phyloP scores from a whole-genome alignment of 2,888 invertebrate species.

The Clunio marinus region DNA sequence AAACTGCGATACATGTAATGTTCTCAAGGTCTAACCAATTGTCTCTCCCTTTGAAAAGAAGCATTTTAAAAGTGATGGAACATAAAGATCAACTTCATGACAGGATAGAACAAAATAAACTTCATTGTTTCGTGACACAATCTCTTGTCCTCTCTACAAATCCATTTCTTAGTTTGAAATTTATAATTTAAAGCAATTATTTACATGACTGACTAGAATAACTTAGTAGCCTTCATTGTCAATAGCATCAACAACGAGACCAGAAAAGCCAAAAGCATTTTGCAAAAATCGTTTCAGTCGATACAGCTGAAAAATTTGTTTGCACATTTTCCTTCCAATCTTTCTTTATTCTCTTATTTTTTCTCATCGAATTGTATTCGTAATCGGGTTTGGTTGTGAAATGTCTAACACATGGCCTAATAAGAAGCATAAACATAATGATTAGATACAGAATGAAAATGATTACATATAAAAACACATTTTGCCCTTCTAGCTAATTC shows the following conservation, averaged over 20 bases:
- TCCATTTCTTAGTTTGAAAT: too few species aligned
- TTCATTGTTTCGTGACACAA: too few species aligned
- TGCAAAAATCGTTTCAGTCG: not conserved
- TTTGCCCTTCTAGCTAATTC: conserved; percentile 30
- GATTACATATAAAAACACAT: conserved; percentile 21
- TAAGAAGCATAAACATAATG: conserved; percentile 23
- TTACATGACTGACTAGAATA: conserved; percentile 36
- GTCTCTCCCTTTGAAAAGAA: conserved; percentile 12
- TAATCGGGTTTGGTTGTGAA: not conserved
- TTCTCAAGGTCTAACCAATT: conserved; percentile 33
- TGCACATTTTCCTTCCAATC: conserved; percentile 1
- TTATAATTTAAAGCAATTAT: conserved; percentile 35
- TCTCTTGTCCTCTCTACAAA: too few species aligned
- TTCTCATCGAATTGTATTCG: not conserved
- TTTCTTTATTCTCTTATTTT: not conserved
- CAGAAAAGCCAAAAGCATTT: not conserved
- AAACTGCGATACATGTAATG: conserved; percentile 28
- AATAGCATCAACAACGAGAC: not conserved
- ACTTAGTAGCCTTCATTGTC: conserved; percentile 27
- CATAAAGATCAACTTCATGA: too few species aligned
- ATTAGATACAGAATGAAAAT: conserved; percentile 34
- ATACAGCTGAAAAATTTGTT: conserved; percentile 6
- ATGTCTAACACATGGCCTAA: conserved; percentile 34
- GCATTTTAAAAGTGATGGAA: not conserved
- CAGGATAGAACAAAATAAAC: too few species aligned